Percentiles rank a stretch among this genome's conserved stretches.
phyloP scores from a whole-genome alignment of 2,113 vertebrate genomes.

The Ellobius talpinus region DNA sequence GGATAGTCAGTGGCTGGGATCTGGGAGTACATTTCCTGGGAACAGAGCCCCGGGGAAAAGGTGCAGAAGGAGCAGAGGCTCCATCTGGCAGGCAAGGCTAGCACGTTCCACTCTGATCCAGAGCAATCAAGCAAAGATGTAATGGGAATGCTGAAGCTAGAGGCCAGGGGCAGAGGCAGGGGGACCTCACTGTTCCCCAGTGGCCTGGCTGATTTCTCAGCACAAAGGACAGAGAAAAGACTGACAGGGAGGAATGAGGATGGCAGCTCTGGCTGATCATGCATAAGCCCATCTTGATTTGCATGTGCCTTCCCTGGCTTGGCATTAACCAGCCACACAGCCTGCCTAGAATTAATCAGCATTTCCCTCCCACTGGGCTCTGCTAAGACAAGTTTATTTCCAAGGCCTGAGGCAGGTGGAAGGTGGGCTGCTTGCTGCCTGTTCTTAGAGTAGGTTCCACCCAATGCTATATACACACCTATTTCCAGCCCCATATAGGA shows the following conservation, averaged over 20 bases:
- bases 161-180: not conserved
- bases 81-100: not conserved
- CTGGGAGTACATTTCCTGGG: not conserved
- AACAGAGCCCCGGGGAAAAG: not conserved
- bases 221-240: not conserved
- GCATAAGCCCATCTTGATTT: not conserved
- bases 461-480: not conserved
- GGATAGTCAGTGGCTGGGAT: not conserved
- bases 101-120: not conserved
- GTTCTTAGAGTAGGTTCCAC: not conserved
- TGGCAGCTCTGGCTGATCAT: not conserved
- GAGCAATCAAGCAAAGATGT: not conserved
- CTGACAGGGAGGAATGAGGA: not conserved
- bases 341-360: not conserved
- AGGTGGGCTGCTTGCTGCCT: not conserved
- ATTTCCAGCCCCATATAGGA: not conserved
- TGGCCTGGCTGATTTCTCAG: not conserved
- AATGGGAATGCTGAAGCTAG: not conserved
- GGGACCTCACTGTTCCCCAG: not conserved
- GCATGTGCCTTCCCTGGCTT: not conserved
- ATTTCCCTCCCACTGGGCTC: fast-evolving
- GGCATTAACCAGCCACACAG: fast-evolving
- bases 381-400: not conserved
- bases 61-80: not conserved
- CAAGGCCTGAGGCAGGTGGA: fast-evolving